phyloP scores from a whole-genome alignment of 2,888 invertebrate species.

The Scaptomyza reducta region DNA sequence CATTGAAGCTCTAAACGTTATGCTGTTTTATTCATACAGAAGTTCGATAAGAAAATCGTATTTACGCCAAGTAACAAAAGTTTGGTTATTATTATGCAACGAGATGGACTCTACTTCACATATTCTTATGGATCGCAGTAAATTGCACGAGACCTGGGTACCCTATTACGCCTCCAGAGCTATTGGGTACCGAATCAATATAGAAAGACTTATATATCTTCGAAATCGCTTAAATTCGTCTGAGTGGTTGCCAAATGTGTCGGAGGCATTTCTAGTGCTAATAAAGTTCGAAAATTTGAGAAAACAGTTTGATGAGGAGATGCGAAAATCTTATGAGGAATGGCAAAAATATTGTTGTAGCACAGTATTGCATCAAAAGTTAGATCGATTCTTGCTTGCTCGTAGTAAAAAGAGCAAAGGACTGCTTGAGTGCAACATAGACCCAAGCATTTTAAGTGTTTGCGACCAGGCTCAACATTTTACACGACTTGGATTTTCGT shows the following conservation, averaged over 20 bases:
- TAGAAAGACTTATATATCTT: constrained; percentile 86
- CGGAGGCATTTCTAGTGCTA: constrained; percentile 86
- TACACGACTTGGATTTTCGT: constrained; percentile 89
- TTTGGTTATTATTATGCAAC: constrained; percentile 90
- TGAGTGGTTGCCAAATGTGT: constrained; percentile 91
- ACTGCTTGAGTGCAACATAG: constrained; percentile 91
- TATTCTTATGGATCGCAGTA: constrained; percentile 87
- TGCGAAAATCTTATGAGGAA: constrained; percentile 85
- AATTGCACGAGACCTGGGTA: constrained; percentile 87
- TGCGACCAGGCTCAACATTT: constrained; percentile 90
- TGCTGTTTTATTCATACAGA: constrained; percentile 91
- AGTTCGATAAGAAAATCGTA: constrained; percentile 89
- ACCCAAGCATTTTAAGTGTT: constrained; percentile 87
- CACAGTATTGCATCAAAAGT: constrained; percentile 86
- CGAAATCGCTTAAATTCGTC: constrained; percentile 89
- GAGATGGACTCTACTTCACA: constrained; percentile 90
- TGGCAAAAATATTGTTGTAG: constrained; percentile 87
- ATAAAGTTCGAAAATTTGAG: constrained; percentile 86
- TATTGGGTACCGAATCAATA: constrained; percentile 88
- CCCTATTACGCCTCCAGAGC: constrained; percentile 91
- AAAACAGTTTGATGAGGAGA: constrained; percentile 81
- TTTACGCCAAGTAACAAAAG: constrained; percentile 87
- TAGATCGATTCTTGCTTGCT: constrained; percentile 90
- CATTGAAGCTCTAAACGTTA: constrained; percentile 89
- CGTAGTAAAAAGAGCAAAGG: constrained; percentile 88